Base-by-base conservation (phyloP, 2,888 invertebrate species). In the Lycia hirtaria region DNA sequence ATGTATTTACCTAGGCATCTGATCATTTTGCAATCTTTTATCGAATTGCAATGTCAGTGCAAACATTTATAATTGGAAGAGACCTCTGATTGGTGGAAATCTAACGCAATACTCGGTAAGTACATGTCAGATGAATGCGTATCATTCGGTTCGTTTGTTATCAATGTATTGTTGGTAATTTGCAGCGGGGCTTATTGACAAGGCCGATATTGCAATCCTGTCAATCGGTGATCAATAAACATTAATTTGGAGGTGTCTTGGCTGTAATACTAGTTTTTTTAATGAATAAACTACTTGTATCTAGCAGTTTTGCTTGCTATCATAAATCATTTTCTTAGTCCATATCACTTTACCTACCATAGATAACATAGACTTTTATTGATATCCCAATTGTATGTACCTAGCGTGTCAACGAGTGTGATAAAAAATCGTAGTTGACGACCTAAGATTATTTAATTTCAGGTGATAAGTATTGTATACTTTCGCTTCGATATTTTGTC, bases 171-270 rank as follows among this genome's bases (percentile, higher is more conserved):
- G 47, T 55, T 48, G 24, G 24, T 9, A 47, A 51, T 56, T 62
- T 55, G 49, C 49, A 54, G 56, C 50, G 53, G 48, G 57, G 49
- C 47, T 47, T 53, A 56, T 57, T 63, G 65, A 62, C 68, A 69
- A 67, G 68, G 69, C 48, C 55, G 22, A 47, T 57, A 30, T 51
- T 51, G 60, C 63, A 64, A 59, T 50, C 26, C 15, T 48, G 38
- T 67, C 67, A 68, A 69, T 54, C 62, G 63, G 69, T 62, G 60
- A 67, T 60, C 41, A 44, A 24, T 59, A 58, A 52, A 28, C 32
- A 48, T 19, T 10, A 28, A 35, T 28, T 35, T 24, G 14, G 9
- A 14, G 24, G n/a, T n/a, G n/a, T n/a, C n/a, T n/a, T n/a, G n/a
- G 28, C 4, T 22, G 3, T 12, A 33, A 4, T 40, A n/a, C n/a